Evolutionary conservation across 2,888 invertebrate genomes (phyloP).

Genomic region (Apomyelois bistriatella): DNA sequence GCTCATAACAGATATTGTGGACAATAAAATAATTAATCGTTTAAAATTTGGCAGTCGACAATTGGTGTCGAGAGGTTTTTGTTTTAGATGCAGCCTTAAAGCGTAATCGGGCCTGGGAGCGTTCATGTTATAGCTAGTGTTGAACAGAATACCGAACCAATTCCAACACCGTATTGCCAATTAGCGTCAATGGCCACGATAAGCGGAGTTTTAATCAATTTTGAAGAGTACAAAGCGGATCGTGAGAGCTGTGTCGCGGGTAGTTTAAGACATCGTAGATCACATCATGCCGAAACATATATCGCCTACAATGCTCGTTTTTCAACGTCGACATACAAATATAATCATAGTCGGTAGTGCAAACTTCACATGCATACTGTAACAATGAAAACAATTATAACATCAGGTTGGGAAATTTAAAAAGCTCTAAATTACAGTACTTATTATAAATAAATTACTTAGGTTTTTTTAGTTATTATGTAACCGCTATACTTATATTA

Average conservation of each 20-base stretch:
- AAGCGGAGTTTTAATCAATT: constrained; percentile 46
- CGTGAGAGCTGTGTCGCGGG: constrained; percentile 1
- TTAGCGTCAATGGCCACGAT: constrained; percentile 72
- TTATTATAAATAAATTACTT: too few species aligned
- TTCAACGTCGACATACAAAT: background rate
- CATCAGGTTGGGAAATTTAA: background rate
- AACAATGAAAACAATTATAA: background rate
- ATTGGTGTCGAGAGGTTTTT: background rate
- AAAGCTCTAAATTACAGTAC: too few species aligned
- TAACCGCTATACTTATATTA: too few species aligned
- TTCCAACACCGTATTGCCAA: constrained; percentile 55
- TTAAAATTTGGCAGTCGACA: constrained; percentile 1
- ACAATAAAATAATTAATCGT: background rate
- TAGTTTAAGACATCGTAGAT: background rate
- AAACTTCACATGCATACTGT: constrained; percentile 10
- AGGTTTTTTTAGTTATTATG: too few species aligned
- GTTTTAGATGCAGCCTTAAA: background rate
- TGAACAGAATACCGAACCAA: constrained; percentile 44
- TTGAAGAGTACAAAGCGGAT: constrained; percentile 30
- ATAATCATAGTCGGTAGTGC: constrained; percentile 4
- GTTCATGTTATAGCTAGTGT: background rate
- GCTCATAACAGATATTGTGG: too few species aligned
- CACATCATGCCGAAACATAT: background rate
- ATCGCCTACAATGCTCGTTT: background rate
- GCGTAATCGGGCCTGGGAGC: constrained; percentile 4